phyloP scores from a whole-genome alignment of 2,888 invertebrate genomes.

The Parnassius mnemosyne region DNA sequence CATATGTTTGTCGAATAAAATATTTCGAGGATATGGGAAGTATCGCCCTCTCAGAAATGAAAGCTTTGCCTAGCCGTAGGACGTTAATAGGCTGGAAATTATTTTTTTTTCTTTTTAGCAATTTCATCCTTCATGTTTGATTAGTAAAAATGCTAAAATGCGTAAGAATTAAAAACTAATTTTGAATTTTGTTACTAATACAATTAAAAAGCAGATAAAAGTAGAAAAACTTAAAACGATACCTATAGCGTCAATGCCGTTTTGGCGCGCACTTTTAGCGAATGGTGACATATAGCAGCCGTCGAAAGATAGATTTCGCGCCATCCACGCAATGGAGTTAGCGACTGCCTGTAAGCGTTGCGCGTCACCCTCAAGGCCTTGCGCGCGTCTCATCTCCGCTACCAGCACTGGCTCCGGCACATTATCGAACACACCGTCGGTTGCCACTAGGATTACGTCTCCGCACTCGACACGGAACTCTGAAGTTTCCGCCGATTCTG shows the following conservation, averaged over 20 bases:
- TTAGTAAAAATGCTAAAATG: too few species aligned
- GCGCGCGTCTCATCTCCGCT: conserved; percentile 88
- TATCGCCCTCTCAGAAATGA: too few species aligned
- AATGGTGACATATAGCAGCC: conserved; percentile 97
- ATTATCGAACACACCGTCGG: conserved; percentile 99
- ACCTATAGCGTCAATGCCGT: conserved; percentile 96
- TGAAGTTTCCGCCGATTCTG: conserved; percentile 93
- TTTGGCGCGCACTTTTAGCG: conserved; percentile 94
- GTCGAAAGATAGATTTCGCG: conserved; percentile 95
- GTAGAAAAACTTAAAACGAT: conserved; percentile 20
- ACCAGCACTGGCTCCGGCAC: conserved; percentile 94
- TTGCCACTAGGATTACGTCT: conserved; percentile 96
- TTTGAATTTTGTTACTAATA: too few species aligned
- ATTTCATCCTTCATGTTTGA: too few species aligned
- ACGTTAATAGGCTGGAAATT: too few species aligned
- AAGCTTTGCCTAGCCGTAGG: too few species aligned
- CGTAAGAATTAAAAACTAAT: too few species aligned
- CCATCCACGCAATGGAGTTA: conserved; percentile 97
- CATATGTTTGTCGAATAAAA: too few species aligned
- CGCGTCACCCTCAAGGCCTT: conserved; percentile 77
- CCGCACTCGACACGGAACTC: conserved; percentile 95
- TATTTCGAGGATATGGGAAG: too few species aligned
- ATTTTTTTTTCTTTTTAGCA: too few species aligned
- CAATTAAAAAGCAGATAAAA: not conserved
- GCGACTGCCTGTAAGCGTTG: conserved; percentile 92